These are phyloP conservation scores for Crotalus tigris DNA, from an alignment of 2,113 vertebrate species.

Conservation along the genomic window DNA sequence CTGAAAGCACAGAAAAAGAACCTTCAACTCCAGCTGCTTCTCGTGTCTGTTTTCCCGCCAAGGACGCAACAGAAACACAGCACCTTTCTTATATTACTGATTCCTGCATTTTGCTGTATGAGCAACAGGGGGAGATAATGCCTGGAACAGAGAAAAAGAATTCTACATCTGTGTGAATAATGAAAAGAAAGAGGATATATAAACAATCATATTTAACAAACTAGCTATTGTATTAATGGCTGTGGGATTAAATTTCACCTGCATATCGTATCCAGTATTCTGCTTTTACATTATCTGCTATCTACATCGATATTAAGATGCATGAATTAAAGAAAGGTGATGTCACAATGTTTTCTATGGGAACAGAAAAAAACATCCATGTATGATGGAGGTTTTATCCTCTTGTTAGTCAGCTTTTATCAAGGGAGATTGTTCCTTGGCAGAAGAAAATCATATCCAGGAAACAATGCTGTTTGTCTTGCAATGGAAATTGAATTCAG, in stretches of 20 bases:
- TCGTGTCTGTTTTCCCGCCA: no score
- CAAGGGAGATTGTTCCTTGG: not conserved
- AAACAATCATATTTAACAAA: not conserved
- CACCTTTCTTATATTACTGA: slow-evolving; percentile 40
- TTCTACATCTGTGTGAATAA: slow-evolving; percentile 6
- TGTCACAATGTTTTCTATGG: accelerated
- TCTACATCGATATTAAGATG: not conserved
- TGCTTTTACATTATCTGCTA: not conserved
- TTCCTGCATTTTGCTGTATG: slow-evolving; percentile 51
- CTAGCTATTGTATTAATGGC: not conserved
- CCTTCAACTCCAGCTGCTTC: no score
- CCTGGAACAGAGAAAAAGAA: slow-evolving; percentile 9
- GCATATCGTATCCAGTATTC: not conserved
- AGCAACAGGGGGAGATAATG: slow-evolving; percentile 61
- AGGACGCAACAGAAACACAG: no score
- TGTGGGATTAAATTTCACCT: not conserved
- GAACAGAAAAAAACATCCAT: not conserved
- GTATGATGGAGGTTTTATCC: not conserved
- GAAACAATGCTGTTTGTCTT: not conserved
- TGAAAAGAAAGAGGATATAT: not conserved
- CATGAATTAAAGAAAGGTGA: not conserved
- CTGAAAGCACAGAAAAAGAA: no score
- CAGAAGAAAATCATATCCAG: not conserved
- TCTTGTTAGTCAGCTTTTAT: not conserved
- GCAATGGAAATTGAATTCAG: accelerated